Evolutionary conservation across 2,113 vertebrate genomes (phyloP).

Genomic region (Sylvietta virens): DNA sequence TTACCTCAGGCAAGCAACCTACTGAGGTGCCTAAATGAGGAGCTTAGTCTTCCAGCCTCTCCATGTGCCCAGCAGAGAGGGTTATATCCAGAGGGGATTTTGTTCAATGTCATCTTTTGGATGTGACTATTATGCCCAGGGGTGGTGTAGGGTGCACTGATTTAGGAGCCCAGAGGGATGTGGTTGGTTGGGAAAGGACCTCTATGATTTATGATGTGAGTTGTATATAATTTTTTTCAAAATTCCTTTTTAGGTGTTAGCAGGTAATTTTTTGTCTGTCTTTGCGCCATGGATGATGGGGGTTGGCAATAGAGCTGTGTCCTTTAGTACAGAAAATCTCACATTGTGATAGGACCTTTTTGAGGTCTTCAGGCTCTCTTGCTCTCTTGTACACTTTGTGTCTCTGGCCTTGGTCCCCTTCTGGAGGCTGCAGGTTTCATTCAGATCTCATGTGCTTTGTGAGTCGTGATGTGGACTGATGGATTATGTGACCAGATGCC

Average conservation of each 20-base stretch:
- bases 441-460: neutral
- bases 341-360: neutral
- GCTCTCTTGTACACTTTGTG: fast-evolving
- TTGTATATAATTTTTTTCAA: neutral
- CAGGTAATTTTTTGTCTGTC: neutral
- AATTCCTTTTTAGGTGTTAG: neutral
- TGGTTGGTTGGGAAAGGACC: neutral
- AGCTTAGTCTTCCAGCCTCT: neutral
- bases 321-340: neutral
- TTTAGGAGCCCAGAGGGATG: neutral
- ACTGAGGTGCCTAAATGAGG: neutral
- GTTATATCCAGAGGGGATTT: neutral
- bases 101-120: neutral
- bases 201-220: neutral
- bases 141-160: neutral
- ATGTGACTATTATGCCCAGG: neutral
- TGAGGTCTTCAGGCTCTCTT: neutral
- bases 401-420: neutral
- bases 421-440: neutral
- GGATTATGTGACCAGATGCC: neutral
- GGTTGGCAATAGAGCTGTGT: neutral
- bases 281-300: neutral
- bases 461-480: neutral
- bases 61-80: neutral
- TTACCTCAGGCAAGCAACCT: neutral